Percentiles rank a stretch among this genome's conserved stretches.
These are phyloP conservation scores for Ctenosaura bakeri DNA, from an alignment of 2,797 vertebrate species.

Conservation along the genomic window DNA sequence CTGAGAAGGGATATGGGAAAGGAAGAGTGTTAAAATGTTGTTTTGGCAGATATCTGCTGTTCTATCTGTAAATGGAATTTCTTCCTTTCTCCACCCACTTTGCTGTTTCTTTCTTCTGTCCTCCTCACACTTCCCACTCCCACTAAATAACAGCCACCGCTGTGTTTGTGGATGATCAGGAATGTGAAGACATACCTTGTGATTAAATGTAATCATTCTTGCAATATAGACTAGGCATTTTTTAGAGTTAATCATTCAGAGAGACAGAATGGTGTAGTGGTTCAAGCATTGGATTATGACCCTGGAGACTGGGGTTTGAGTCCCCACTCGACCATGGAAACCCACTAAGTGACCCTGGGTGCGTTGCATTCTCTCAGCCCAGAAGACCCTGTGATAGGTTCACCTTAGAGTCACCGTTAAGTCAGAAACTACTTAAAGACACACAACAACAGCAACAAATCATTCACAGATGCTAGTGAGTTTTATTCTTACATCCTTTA, in stretches of 20 bases:
- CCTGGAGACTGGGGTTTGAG: too few relatives aligned
- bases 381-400: too few relatives aligned
- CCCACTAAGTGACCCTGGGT: too few relatives aligned
- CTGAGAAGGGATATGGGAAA: slow-evolving; percentile 30
- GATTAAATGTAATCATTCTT: neutral
- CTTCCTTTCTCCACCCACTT: neutral
- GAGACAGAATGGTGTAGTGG: too few relatives aligned
- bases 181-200: neutral
- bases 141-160: neutral
- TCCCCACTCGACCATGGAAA: too few relatives aligned
- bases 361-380: too few relatives aligned
- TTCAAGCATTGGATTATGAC: too few relatives aligned
- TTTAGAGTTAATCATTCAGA: neutral
- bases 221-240: neutral
- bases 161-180: neutral
- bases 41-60: slow-evolving; percentile 25
- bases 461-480: neutral
- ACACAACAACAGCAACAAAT: too few relatives aligned
- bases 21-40: slow-evolving; percentile 1
- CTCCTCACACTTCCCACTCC: too few relatives aligned
- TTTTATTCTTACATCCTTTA: slow-evolving; percentile 3
- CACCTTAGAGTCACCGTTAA: too few relatives aligned
- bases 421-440: too few relatives aligned
- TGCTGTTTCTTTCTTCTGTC: neutral
- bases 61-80: slow-evolving; percentile 24